phyloP scores from a whole-genome alignment of 2,888 invertebrate genomes.

The Leptogaster cylindrica region DNA sequence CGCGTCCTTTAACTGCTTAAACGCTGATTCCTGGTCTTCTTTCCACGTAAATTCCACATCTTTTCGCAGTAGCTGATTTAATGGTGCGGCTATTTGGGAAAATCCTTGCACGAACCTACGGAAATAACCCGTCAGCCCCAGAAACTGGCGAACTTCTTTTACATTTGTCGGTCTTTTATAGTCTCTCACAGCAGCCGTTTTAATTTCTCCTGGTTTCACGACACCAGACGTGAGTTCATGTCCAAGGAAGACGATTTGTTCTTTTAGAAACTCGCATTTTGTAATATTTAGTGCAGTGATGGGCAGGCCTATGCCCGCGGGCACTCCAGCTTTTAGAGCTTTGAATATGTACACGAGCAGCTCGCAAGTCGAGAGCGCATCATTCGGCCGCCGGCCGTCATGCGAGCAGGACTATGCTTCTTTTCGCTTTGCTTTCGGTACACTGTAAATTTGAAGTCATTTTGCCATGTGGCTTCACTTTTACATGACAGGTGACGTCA shows the following conservation, averaged over 20 bases:
- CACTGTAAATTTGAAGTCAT: no score
- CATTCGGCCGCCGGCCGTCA: no score
- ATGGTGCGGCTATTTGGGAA: background rate
- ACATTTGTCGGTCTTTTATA: background rate
- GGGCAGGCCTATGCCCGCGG: no score
- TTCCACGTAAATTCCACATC: background rate
- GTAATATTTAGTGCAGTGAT: background rate
- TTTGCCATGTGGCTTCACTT: no score
- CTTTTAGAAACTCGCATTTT: background rate
- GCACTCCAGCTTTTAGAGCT: no score
- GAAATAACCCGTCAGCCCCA: conserved; percentile 1
- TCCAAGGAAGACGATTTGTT: background rate
- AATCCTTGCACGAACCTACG: background rate
- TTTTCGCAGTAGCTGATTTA: background rate
- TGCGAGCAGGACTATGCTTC: no score
- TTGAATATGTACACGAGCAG: no score
- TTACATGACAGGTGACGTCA: no score
- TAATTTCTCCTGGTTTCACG: background rate
- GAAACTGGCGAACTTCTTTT: conserved; percentile 1
- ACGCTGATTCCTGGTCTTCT: background rate
- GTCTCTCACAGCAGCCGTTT: background rate
- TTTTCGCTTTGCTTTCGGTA: no score
- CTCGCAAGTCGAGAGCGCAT: no score
- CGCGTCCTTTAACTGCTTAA: background rate
- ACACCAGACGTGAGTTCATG: background rate